Percentiles rank a stretch among this genome's conserved stretches.
Conservation (phyloP, 1,140 invertebrate species). For the Acromyrmex echinatior region DNA sequence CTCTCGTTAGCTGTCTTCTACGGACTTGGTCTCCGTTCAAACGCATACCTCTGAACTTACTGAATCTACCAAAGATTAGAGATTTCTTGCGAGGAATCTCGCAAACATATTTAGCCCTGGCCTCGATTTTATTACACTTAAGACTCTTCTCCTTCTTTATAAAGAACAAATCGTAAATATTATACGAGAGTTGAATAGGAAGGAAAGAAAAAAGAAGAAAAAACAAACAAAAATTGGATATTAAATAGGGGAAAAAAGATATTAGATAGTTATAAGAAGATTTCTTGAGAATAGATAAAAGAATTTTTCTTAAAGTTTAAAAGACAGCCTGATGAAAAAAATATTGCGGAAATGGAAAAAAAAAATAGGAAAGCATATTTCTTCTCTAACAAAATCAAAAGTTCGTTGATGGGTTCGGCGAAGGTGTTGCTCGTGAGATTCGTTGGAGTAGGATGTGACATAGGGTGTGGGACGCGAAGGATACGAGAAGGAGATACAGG, state of each 20-base stretch:
- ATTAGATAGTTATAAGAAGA: conserved; percentile 28
- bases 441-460: conserved; percentile 65
- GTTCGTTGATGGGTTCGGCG: conserved; percentile 48
- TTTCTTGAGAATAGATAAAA: conserved; percentile 13
- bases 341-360: neutral
- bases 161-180: conserved; percentile 15
- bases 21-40: neutral
- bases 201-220: neutral
- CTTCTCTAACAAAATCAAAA: conserved; percentile 37
- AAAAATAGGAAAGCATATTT: conserved; percentile 5
- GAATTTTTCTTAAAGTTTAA: neutral
- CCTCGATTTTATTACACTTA: neutral
- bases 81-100: conserved; percentile 34
- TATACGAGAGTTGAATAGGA: neutral
- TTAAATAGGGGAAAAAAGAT: conserved; percentile 54
- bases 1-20: conserved; percentile 55
- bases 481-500: neutral
- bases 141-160: neutral
- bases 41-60: neutral
- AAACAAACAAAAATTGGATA: conserved; percentile 57
- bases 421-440: conserved; percentile 75
- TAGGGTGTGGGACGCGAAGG: conserved; percentile 60
- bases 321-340: neutral
- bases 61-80: neutral
- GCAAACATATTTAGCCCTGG: neutral